Evolutionary conservation across 2,888 invertebrate species (phyloP), one percentile per base, ranked within the genome.

Genomic region (Azorinus chamasolen): DNA sequence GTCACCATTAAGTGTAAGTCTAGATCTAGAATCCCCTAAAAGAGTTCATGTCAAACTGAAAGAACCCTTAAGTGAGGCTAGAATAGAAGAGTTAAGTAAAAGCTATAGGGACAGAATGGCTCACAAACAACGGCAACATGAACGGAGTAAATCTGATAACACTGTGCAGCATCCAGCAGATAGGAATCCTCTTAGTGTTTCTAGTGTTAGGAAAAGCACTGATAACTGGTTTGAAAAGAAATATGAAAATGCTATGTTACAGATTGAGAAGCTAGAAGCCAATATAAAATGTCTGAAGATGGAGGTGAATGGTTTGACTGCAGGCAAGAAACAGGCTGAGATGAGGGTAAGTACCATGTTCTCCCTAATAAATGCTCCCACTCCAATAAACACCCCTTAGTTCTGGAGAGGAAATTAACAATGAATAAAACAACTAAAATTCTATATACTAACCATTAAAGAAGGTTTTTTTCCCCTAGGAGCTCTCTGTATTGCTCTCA

Each of bases 201-300:
- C 59, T 14, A 50, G 54, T 41, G 22, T 22, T 39, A 45, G n/a
- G 32, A 25, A 46, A 46, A 62, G 16, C 39, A 24, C 22, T 59
- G 72, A 69, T 72, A 79, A 84, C 70, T 74, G 81, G 76, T 82
- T 81, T 43, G 64, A 82, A 46, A 84, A 78, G 61, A 79, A 80
- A 70, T 84, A 82, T 80, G 84, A 86, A 79, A 82, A 78, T 86
- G 80, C 84, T 79, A 48, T 86, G 70, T 83, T 83, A 25, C 87
- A 90, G 89, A 90, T 90, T 73, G 90, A 90, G 69, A 87, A 87
- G 62, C 73, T 87, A 55, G 90, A 90, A 62, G 71, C 77, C 6
- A 74, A 74, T 22, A 80, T 88, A 24, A 88, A 89, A 68, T 87
- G 87, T 68, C 61, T 89, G 65, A 89, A 86, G 63, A 65, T 87